Base-by-base conservation (phyloP, 2,888 invertebrate species). In the Phaonia tiefii region DNA sequence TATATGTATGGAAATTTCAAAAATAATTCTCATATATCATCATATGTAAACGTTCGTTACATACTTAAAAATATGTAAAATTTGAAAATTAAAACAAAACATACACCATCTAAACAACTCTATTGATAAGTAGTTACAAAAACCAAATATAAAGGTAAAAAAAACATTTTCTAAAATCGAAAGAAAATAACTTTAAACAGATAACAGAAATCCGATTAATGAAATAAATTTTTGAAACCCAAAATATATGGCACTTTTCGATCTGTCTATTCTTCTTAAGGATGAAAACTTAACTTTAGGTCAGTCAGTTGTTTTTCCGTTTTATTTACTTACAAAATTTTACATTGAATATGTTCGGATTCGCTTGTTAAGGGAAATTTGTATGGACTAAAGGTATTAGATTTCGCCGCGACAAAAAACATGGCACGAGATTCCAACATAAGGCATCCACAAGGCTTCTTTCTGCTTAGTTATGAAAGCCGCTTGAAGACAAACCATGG, bases 191-290 rank as follows among this genome's bases (percentile, higher is more conserved):
- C 66, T 63, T 72, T 76, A 72, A 72, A 75, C 26, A 58, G 44
- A 37, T 51, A 42, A 69, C 66, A 69, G 46, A 78, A 80, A 75
- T 39, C 67, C 60, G 56, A 75, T 78, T 75, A 72, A 72, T 67
- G 78, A 81, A 81, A 81, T 78, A 78, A 81, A 65, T 49, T 78
- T 81, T 81, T 81, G 78, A 81, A 81, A 81, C 75, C 75, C 78
- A 78, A 67, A 70, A 71, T 54, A 44, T 17, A 51, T 31, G 44
- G 15, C n/a, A 42, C 0, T 60, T 58, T 26, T 26, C 44, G 4
- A n/a, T 44, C 11, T 44, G 44, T 44, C 11, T n/a, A n/a, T n/a
- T n/a, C n/a, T n/a, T n/a, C n/a, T n/a, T n/a, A n/a, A n/a, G n/a
- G n/a, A n/a, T n/a, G n/a, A n/a, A n/a, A n/a, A n/a, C n/a, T n/a